A percentile compares a stretch with the other conserved stretches of the same genome.
These are phyloP conservation scores for Zootoca vivipara DNA, from an alignment of 2,113 vertebrate genomes.

Conservation along the genomic window DNA sequence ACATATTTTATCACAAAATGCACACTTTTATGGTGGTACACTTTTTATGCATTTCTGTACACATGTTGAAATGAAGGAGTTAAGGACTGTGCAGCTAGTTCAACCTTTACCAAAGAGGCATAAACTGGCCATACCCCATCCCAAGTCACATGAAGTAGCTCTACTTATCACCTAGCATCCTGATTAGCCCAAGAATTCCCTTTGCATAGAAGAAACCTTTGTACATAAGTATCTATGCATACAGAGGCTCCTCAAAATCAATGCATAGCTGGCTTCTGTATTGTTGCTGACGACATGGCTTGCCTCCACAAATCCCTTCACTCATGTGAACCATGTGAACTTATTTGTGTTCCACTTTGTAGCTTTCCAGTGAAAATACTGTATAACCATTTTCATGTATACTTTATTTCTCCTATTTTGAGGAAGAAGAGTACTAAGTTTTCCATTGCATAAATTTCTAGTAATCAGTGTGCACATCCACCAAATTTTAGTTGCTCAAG, in stretches of 20 bases:
- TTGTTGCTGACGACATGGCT: neutral
- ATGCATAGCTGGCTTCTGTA: too few species aligned
- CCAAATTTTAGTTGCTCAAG: neutral
- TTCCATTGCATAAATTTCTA: neutral
- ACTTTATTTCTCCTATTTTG: neutral
- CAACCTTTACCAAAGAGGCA: neutral
- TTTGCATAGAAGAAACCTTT: too few species aligned
- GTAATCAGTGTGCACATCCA: neutral
- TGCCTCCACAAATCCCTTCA: too few species aligned
- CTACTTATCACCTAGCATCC: neutral
- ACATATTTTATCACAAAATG: too few species aligned
- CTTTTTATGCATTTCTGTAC: too few species aligned
- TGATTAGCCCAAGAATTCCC: neutral
- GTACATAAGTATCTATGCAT: too few species aligned
- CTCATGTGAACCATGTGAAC: too few species aligned
- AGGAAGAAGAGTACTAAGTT: neutral
- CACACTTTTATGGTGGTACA: too few species aligned
- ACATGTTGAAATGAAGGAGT: too few species aligned
- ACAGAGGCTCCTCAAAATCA: too few species aligned
- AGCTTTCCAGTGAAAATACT: neutral
- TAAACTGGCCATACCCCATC: neutral
- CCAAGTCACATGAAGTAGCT: neutral
- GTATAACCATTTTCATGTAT: neutral
- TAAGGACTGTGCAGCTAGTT: too few species aligned
- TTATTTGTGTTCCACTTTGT: neutral